phyloP scores from a whole-genome alignment of 2,888 invertebrate species.

The Aromia moschata region DNA sequence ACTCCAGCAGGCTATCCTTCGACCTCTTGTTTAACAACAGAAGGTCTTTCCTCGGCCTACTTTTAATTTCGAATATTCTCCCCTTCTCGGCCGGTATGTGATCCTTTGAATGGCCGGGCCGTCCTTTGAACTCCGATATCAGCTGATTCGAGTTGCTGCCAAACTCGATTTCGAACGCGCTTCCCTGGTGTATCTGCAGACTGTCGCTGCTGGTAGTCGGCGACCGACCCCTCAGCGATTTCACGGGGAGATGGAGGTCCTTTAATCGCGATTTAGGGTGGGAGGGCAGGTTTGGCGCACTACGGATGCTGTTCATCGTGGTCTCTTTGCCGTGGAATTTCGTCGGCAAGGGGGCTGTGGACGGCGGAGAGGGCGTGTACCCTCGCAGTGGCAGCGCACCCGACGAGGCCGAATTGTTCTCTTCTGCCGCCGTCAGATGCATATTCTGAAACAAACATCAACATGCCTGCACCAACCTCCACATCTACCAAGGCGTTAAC shows the following conservation, averaged over 20 bases:
- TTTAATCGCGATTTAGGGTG: constrained; percentile 75
- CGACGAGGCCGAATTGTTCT: constrained; percentile 65
- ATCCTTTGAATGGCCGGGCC: constrained; percentile 65
- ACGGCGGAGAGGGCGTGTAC: constrained; percentile 84
- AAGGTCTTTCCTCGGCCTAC: constrained; percentile 69
- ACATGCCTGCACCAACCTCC: not conserved
- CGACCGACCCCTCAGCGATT: constrained; percentile 71
- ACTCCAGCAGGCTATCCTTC: constrained; percentile 61
- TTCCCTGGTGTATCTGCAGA: constrained; percentile 52
- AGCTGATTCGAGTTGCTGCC: constrained; percentile 49
- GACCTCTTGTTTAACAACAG: constrained; percentile 53
- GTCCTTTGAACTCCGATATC: constrained; percentile 70
- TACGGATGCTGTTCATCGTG: constrained; percentile 81
- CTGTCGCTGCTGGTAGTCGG: constrained; percentile 71
- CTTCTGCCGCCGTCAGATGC: constrained; percentile 68
- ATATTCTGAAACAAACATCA: constrained; percentile 64
- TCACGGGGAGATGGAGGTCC: constrained; percentile 78
- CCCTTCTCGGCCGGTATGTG: constrained; percentile 68
- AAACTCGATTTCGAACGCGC: constrained; percentile 58
- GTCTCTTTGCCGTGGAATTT: constrained; percentile 77
- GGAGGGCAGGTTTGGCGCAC: constrained; percentile 80
- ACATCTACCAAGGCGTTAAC: not conserved
- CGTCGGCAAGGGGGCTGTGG: constrained; percentile 83
- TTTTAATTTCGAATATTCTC: constrained; percentile 71
- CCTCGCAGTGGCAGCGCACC: constrained; percentile 74